These are phyloP conservation scores for Scelioninae gen. 1 DNA, from an alignment of 2,888 invertebrate species.

Conservation along the genomic window DNA sequence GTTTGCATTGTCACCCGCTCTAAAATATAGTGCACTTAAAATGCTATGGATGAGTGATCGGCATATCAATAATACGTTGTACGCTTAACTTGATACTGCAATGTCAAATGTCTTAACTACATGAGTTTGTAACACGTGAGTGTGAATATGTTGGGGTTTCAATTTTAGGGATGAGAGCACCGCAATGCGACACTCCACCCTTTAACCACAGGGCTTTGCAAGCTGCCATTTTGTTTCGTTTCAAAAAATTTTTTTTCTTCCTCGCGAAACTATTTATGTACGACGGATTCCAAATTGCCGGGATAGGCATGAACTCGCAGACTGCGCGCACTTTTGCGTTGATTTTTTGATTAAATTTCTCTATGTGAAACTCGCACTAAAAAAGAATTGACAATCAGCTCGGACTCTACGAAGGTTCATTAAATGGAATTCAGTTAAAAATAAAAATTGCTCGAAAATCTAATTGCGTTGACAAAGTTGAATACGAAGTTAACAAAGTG, in stretches of 20 bases:
- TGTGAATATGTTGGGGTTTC: conserved; percentile 63
- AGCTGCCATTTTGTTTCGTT: conserved; percentile 45
- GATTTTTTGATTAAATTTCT: conserved; percentile 18
- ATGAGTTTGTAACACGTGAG: conserved; percentile 15
- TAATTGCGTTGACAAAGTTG: conserved; percentile 12
- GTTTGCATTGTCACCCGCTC: neutral
- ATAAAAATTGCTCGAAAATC: conserved; percentile 20
- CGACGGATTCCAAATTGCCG: conserved; percentile 1
- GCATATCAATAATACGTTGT: conserved; percentile 13
- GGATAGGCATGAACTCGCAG: neutral
- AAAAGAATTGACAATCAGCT: conserved; percentile 15
- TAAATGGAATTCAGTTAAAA: conserved; percentile 3
- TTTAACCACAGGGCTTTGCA: conserved; percentile 66
- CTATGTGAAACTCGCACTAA: conserved; percentile 9
- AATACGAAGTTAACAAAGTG: conserved; percentile 7
- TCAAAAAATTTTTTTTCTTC: conserved; percentile 31
- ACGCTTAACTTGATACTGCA: conserved; percentile 15
- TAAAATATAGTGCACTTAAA: conserved; percentile 8
- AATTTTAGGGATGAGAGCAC: conserved; percentile 74
- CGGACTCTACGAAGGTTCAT: conserved; percentile 5
- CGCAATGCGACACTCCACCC: conserved; percentile 76
- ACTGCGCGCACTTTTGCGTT: conserved; percentile 10
- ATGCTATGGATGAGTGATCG: conserved; percentile 4
- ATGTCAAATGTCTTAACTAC: conserved; percentile 17
- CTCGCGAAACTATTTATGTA: conserved; percentile 28